These are phyloP conservation scores for Oncorhynchus kisutch DNA, from an alignment of 2,113 vertebrate species.

Conservation along the genomic window DNA sequence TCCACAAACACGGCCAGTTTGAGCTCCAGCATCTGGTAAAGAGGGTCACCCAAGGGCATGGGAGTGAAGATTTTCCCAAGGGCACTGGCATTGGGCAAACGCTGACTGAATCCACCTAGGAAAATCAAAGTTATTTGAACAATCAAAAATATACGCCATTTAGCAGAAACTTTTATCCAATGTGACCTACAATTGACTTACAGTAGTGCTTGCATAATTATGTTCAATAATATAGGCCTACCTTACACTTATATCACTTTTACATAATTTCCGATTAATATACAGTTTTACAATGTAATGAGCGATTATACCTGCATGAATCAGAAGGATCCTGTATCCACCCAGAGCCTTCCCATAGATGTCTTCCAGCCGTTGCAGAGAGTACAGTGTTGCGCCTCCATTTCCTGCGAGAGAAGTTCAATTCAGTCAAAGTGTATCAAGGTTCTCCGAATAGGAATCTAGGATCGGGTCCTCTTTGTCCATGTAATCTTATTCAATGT, in stretches of 20 bases:
- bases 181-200: too few relatives aligned
- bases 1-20: constrained; percentile 93
- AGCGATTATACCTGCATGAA: constrained; percentile 85
- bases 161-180: too few relatives aligned
- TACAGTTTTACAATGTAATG: background rate
- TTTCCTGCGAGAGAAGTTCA: constrained; percentile 77
- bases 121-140: background rate
- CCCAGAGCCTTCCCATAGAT: constrained; percentile 78
- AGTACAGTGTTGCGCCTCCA: constrained; percentile 88
- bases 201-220: too few relatives aligned
- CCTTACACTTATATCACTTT: too few relatives aligned
- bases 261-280: too few relatives aligned
- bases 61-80: constrained; percentile 92
- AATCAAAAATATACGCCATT: too few relatives aligned
- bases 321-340: constrained; percentile 80
- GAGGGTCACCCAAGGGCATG: constrained; percentile 81
- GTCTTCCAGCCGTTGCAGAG: constrained; percentile 76
- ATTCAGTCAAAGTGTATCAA: too few relatives aligned
- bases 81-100: constrained; percentile 88
- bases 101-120: constrained; percentile 88
- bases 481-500: too few relatives aligned
- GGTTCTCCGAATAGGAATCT: too few relatives aligned
- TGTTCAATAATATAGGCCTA: too few relatives aligned
- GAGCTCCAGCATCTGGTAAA: constrained; percentile 93
- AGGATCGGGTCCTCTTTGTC: too few relatives aligned